Evolutionary conservation across 2,113 vertebrate genomes (phyloP), one percentile per base, ranked within the genome.

Genomic region (Verasper variegatus): DNA sequence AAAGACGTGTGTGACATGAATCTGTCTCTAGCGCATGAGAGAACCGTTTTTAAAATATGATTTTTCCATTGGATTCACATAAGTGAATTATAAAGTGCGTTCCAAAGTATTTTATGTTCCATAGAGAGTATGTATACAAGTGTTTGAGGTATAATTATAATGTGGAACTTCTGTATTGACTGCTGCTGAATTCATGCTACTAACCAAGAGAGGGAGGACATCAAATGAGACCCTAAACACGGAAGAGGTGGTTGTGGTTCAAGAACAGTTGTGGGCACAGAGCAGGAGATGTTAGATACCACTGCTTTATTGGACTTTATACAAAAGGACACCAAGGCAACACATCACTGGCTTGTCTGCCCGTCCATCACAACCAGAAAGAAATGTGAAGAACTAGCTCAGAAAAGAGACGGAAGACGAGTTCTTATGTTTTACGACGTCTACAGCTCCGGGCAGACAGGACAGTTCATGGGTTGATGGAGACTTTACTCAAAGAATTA

Each of bases 241-340:
- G 1, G 31, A 31, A 6, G 31, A 31, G 27, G 31, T 1, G 5
- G 31, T 7, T 31, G 67, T 37, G 42, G 18, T 35, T 58, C 31
- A 87, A 84, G 69, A 83, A 69, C 18, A 55, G 55, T 42, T 72
- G 47, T 12, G 24, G 31, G 76, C 5, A 18, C 76, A 78, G 72
- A 76, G 0, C 52, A 31, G 20, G 0, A 76, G 47, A 68, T 65
- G 21, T 74, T 68, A 27, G 31, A 72, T 71, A 79, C 82, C 35
- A 77, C 68, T 74, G 27, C 71, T 92, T 92, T 89, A 91, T 92
- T 92, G 52, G 2, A 78, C 71, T 88, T 83, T 18, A 55, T 73
- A 86, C 85, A 90, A 54, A 31, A 58, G 35, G 75, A 86, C 78
- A 85, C 24, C 40, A 79, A 75, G 27, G 67, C 73, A 82, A 17